These are phyloP conservation scores for Monochamus alternatus DNA, from an alignment of 2,888 invertebrate species.

Conservation along the genomic window DNA sequence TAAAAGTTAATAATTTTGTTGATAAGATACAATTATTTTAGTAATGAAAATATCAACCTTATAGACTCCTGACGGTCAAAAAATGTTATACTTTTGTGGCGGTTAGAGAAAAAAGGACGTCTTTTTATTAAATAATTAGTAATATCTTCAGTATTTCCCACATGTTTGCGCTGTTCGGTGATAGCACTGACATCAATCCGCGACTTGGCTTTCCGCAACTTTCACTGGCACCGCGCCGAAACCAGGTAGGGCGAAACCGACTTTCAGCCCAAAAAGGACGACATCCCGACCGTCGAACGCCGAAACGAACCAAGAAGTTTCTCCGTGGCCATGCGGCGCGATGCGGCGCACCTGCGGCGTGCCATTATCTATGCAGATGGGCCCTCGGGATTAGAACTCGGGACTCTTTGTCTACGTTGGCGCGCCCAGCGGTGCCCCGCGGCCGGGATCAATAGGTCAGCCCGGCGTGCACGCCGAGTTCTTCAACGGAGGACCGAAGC, in stretches of 20 bases:
- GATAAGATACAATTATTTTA: too few relatives aligned
- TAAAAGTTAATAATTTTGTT: too few relatives aligned
- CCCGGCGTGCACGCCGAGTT: conserved; percentile 57
- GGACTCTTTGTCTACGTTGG: conserved; percentile 65
- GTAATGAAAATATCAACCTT: too few relatives aligned
- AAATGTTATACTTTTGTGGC: too few relatives aligned
- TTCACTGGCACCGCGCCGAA: too few relatives aligned
- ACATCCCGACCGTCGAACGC: conserved; percentile 46
- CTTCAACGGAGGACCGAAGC: conserved; percentile 57
- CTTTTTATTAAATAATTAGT: too few relatives aligned
- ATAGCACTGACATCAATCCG: too few relatives aligned
- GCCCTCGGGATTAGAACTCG: conserved; percentile 66
- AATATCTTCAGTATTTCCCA: too few relatives aligned
- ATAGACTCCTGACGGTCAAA: too few relatives aligned
- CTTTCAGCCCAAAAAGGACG: conserved; percentile 31
- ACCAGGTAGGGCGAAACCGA: background rate
- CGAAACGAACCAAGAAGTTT: conserved; percentile 53
- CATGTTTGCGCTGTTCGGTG: too few relatives aligned
- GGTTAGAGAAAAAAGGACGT: too few relatives aligned
- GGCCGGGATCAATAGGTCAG: conserved; percentile 65
- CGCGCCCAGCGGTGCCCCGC: conserved; percentile 58
- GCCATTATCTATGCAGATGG: conserved; percentile 70
- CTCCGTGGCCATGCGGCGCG: conserved; percentile 56
- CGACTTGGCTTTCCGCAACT: too few relatives aligned
- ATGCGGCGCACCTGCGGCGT: conserved; percentile 59